Conservation (phyloP, 35 echinoderm and acorn worm genomes). For the Lytechinus variegatus region DNA sequence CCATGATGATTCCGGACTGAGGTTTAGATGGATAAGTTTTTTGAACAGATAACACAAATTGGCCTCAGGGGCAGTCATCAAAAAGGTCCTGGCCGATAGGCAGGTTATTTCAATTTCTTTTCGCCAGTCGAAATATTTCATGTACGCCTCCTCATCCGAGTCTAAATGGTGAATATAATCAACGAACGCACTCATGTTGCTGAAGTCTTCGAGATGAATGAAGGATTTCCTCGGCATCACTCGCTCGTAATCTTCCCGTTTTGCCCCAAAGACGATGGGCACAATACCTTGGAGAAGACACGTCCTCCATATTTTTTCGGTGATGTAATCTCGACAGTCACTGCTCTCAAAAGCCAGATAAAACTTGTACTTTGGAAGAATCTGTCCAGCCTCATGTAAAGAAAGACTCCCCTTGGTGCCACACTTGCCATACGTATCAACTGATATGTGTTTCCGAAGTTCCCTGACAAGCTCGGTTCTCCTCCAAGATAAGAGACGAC, state of each 20-base stretch:
- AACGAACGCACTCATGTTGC: conserved; percentile 35
- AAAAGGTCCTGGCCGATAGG: neutral
- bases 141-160: conserved; percentile 55
- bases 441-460: conserved; percentile 30
- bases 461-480: conserved; percentile 54
- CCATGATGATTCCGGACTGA: neutral
- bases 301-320: conserved; percentile 72
- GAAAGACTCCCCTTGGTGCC: conserved; percentile 49
- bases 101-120: conserved; percentile 24
- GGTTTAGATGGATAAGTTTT: neutral
- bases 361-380: conserved; percentile 55
- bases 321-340: conserved; percentile 83
- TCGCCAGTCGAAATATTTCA: conserved; percentile 79
- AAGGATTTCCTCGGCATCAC: conserved; percentile 70
- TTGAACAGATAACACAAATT: neutral
- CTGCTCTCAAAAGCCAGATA: conserved; percentile 63
- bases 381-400: neutral
- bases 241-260: conserved; percentile 50
- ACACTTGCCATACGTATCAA: conserved; percentile 73
- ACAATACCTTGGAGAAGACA: conserved; percentile 55
- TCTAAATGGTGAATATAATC: conserved; percentile 53
- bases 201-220: conserved; percentile 76
- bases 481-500: conserved; percentile 60
- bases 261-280: conserved; percentile 79
- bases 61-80: neutral